Evolutionary conservation across 2,113 vertebrate genomes (phyloP), one percentile per base, ranked within the genome.

Genomic region (Carollia perspicillata): DNA sequence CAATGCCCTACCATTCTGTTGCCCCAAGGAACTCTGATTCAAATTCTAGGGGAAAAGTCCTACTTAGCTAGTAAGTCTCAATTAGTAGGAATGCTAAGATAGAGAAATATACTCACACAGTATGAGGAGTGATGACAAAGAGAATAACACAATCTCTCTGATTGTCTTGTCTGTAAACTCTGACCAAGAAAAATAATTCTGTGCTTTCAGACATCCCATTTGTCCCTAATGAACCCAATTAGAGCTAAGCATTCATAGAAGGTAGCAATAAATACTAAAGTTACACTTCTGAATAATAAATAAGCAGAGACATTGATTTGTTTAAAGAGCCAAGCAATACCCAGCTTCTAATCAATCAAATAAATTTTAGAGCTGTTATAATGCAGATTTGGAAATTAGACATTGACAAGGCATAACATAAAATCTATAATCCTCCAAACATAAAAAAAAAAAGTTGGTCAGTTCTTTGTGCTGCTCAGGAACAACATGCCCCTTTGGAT

Each of bases 201-300:
- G 81, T 95, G 95, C 93, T 97, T 96, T 95, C 58, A 93, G 85
- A 95, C 44, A 95, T 77, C 23, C 71, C 71, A 90, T 90, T 95
- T 95, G 49, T 95, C 69, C 89, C 91, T 87, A 96, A 90, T 86
- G 80, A 96, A 96, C 53, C 96, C 85, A 94, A 93, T 0, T 89
- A 63, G 58, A 95, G 68, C 28, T 79, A 49, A 96, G 89, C 95
- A 94, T 96, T 98, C 96, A 96, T 71, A 95, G 79, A 97, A 97
- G 66, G 42, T 71, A 95, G 81, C 87, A 98, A 98, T 98, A 98
- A 98, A 98, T 98, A 98, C 89, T 97, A 97, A 96, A 97, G 93
- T 94, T 96, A 97, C 77, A 97, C 84, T 96, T 97, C 23, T 95
- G 94, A 96, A 94, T 84, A 98, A 97, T 98, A 98, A 98, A 97